These are phyloP conservation scores for Galeopsomyia nigrocyanea DNA, from an alignment of 2,888 invertebrate species.

Conservation along the genomic window DNA sequence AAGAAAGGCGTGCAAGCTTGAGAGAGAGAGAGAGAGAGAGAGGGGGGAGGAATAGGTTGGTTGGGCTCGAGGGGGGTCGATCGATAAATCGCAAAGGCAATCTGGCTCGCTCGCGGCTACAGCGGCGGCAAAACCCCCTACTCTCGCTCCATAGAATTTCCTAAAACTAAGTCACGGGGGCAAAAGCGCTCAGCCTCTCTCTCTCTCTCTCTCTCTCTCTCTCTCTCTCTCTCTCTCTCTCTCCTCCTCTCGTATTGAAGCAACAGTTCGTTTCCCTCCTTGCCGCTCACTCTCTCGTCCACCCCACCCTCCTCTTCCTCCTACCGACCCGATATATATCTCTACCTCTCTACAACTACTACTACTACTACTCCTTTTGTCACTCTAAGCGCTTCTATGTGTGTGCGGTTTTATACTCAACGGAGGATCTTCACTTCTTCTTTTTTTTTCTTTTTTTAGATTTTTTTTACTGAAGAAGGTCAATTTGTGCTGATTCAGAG, in stretches of 20 bases:
- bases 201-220: constrained; percentile 39
- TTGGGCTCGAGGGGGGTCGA: background rate
- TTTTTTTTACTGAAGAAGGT: no score
- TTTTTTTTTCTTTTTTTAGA: no score
- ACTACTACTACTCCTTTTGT: no score
- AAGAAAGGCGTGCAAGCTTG: background rate
- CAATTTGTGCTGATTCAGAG: no score
- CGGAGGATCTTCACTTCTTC: no score
- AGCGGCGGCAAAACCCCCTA: background rate
- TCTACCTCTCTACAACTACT: no score
- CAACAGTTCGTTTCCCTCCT: constrained; percentile 49
- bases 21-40: background rate
- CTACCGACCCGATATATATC: background rate
- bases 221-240: constrained; percentile 16
- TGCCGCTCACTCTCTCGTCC: constrained; percentile 30
- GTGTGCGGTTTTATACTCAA: no score
- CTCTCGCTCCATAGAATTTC: constrained; percentile 42
- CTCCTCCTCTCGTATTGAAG: constrained; percentile 27
- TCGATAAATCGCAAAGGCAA: constrained; percentile 44
- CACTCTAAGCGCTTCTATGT: no score
- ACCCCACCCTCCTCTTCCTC: background rate
- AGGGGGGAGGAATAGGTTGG: no score
- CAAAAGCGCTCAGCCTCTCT: constrained; percentile 43
- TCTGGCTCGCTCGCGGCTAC: constrained; percentile 14
- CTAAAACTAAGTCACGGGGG: constrained; percentile 48